Base-by-base conservation (phyloP, 2,797 vertebrate genomes). In the Hylomyscus alleni region DNA sequence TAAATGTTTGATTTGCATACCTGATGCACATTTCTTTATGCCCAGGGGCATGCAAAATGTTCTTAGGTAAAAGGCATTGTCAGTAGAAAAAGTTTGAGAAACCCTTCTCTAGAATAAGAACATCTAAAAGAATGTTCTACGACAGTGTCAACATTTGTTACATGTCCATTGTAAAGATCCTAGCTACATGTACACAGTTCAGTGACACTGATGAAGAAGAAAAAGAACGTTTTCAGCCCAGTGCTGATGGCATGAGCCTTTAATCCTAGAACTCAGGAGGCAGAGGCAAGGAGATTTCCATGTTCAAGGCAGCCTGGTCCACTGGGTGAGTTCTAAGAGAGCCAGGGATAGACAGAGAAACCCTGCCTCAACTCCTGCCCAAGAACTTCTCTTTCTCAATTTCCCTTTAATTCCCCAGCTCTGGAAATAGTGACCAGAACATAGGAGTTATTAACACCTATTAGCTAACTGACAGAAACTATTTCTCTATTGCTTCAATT, bases 121-220 rank as follows among this genome's bases (percentile, higher is more conserved):
- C n/a, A 13, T 26, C 54, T 69, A 24, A 3, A 52, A 12, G 69
- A 77, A 52, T 65, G 80, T 60, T 58, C 90, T 88, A 50, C 31
- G 69, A 15, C 40, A 76, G 26, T 15, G 20, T 47, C 67, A 77
- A 47, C 5, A 0, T 40, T 73, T 52, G 65, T 67, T 83, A 1
- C 37, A n/a, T 22, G 50, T 6, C 14, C 62, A 19, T 0, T 34
- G 0, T 0, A 2, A 40, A 78, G 14, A 69, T 26, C 62, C 1
- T 26, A 77, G 47, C 73, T 77, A 11, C 26, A 4, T 65, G 15
- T 31, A 29, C 34, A 62, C 15, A 65, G 40, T 52, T 76, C 4
- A 88, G 9, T 56, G 17, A 10, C 10, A 15, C 54, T 75, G 19
- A 82, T 15, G 12, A 56, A 58, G 20, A 34, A 24, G 52, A 34